Conservation (phyloP, 2,888 invertebrate species). For the Heterodera filipjevi region DNA sequence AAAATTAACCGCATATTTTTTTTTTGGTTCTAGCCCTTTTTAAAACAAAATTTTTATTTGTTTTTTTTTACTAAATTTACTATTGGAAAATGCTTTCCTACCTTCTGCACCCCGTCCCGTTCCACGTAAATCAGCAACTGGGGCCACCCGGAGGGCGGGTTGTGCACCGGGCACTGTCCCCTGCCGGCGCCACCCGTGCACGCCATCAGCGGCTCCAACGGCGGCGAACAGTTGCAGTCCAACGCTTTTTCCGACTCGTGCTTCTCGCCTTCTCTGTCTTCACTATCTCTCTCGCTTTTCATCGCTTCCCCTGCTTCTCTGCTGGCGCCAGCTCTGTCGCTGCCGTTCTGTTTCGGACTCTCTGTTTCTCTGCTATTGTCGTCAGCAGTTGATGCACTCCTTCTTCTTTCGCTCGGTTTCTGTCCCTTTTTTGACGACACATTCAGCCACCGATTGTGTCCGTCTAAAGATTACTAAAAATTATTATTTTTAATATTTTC, state of each 20-base stretch:
- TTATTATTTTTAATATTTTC: no score
- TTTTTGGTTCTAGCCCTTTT: no score
- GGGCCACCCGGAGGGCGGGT: conserved; percentile 68
- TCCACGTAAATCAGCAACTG: conserved; percentile 71
- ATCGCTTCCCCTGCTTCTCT: background rate
- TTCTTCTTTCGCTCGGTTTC: background rate
- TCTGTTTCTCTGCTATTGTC: background rate
- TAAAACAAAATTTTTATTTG: background rate
- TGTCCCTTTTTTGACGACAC: background rate
- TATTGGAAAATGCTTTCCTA: no score
- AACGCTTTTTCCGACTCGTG: background rate
- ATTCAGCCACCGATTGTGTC: background rate
- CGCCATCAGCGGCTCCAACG: conserved; percentile 31
- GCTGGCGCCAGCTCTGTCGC: background rate
- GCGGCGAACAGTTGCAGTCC: background rate
- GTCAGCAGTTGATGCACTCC: background rate
- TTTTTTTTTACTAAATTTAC: background rate
- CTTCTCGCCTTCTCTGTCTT: background rate
- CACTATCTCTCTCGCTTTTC: background rate
- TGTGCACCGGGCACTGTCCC: conserved; percentile 78
- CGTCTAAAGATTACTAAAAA: background rate
- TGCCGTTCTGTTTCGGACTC: background rate
- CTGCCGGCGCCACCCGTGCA: conserved; percentile 75
- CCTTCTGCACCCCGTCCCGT: conserved; percentile 31
- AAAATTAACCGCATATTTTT: background rate